A percentile compares a stretch with the other conserved stretches of the same genome.
Conservation (phyloP, 2,888 invertebrate genomes). For the Pheosia tremula region DNA sequence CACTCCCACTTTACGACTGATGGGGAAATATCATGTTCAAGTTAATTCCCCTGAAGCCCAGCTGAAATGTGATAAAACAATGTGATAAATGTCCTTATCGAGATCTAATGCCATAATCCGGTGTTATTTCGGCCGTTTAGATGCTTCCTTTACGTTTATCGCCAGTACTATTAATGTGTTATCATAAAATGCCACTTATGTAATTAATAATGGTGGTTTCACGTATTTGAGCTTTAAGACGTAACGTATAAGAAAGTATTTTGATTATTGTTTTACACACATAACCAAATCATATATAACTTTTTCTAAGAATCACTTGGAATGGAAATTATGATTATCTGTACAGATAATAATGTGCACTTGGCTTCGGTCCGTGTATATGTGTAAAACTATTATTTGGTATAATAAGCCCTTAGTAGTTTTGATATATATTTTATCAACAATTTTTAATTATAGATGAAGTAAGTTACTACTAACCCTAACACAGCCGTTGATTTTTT, state of each 20-base stretch:
- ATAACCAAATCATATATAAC: too few species aligned
- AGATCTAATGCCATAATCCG: conserved; percentile 22
- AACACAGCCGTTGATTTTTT: too few species aligned
- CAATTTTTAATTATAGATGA: too few species aligned
- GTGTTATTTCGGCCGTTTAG: conserved; percentile 24
- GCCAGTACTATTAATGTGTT: conserved; percentile 7
- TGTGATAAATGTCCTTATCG: conserved; percentile 42
- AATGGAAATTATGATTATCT: too few species aligned
- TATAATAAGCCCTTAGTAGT: too few species aligned
- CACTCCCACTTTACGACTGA: conserved; percentile 64
- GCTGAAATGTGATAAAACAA: conserved; percentile 46
- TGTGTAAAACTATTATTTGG: too few species aligned
- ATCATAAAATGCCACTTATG: conserved; percentile 5
- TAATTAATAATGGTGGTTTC: not conserved
- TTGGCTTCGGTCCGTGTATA: too few species aligned
- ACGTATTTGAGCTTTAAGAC: not conserved
- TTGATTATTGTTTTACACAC: not conserved
- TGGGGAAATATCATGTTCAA: conserved; percentile 61
- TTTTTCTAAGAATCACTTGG: too few species aligned
- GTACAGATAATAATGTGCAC: too few species aligned
- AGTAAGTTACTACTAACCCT: too few species aligned
- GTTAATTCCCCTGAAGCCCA: conserved; percentile 46
- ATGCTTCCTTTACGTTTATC: conserved; percentile 10
- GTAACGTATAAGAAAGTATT: too few species aligned
- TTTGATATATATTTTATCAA: too few species aligned